Evolutionary conservation across 2,888 invertebrate species (phyloP), one percentile per base, ranked within the genome.

Genomic region (Microctonus aethiopoides): DNA sequence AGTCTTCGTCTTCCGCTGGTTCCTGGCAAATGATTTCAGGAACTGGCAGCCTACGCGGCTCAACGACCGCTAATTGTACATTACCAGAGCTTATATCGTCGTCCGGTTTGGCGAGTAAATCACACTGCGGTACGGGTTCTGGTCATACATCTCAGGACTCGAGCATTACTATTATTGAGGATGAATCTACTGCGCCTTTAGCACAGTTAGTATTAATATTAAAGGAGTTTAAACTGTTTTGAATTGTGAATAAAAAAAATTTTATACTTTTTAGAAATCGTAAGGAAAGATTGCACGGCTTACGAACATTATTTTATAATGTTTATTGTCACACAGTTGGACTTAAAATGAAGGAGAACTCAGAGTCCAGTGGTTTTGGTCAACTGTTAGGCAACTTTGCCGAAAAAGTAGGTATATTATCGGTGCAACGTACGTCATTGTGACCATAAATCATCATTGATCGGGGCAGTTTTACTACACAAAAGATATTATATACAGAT

Each of bases 11-110:
- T 61, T 88, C 89, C 74, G 87, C 88, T 57, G 91, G 90, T 67
- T 92, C 92, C 77, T 93, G 92, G 92, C 92, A 92, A 82, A 89
- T 92, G 81, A 91, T 92, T 71, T 90, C 91, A 10, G 91, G 90
- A 9, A 90, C 91, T 10, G 93, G 92, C 20, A 92, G 92, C 81
- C 81, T 91, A 56, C 85, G 89, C 24, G 89, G 89, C 56, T 88
- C 90, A 7, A 88, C 89, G 10, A 88, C 89, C 10, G 83, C 85
- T 57, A 86, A 84, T 71, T 80, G 82, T 22, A 75, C 79, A 46
- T 78, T 84, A 52, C 76, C 80, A 6, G 84, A 84, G n/a, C 81
- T 79, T 20, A 72, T 80, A 20, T 78, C 80, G 24, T 79, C 84
- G 7, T 78, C 82, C 57, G 79, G 80, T 68, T 74, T 79, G 68